A percentile compares a stretch with the other conserved stretches of the same genome.
Evolutionary conservation across 2,797 vertebrate genomes (phyloP).

Genomic region (Chiroxiphia lanceolata): DNA sequence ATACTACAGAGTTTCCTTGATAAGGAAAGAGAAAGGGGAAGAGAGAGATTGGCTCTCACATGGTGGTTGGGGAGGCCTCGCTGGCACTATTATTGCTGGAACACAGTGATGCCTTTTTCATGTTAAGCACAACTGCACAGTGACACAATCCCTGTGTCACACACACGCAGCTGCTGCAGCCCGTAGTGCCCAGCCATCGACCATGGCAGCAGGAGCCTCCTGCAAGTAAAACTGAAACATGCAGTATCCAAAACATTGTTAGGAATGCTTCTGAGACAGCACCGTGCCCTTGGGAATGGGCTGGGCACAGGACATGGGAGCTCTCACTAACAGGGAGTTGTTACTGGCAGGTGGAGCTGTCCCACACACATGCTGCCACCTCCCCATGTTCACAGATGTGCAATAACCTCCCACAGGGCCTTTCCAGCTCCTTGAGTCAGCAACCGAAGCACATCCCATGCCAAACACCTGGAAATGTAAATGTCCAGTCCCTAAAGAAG

Average conservation of each 20-base stretch:
- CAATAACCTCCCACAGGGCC: not conserved
- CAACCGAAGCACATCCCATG: not conserved
- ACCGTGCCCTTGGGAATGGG: rapidly evolving
- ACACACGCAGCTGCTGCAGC: rapidly evolving
- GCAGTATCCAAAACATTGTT: rapidly evolving
- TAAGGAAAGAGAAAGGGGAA: too few relatives aligned
- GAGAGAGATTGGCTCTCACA: not conserved
- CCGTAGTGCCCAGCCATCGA: rapidly evolving
- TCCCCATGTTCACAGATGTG: rapidly evolving
- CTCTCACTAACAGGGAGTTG: rapidly evolving
- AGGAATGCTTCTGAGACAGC: not conserved
- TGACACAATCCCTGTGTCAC: rapidly evolving
- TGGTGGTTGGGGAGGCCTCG: not conserved
- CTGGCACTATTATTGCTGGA: rapidly evolving
- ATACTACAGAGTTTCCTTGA: not conserved
- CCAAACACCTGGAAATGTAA: rapidly evolving
- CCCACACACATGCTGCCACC: not conserved
- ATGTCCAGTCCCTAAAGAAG: rapidly evolving
- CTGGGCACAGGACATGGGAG: rapidly evolving
- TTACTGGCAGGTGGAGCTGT: too few relatives aligned
- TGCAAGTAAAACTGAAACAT: rapidly evolving
- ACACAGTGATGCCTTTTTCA: not conserved
- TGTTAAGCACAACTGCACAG: rapidly evolving
- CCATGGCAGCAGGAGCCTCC: rapidly evolving
- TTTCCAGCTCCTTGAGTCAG: not conserved